Evolutionary conservation across 2,797 vertebrate genomes (phyloP).

Genomic region (Petrocephalus schoutedeni): DNA sequence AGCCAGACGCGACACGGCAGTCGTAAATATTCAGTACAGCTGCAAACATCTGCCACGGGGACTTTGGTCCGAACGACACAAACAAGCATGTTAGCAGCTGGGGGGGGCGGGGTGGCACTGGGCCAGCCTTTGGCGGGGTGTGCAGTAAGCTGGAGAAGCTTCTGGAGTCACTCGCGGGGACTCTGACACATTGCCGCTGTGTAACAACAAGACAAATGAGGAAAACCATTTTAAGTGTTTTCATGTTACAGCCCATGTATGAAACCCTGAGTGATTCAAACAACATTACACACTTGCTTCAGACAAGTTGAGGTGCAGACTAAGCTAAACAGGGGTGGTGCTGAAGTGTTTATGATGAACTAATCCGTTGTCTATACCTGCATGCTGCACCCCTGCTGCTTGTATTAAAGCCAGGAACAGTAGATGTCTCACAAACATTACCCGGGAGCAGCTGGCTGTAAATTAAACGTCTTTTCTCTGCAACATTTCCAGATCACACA

Average conservation of each 20-base stretch:
- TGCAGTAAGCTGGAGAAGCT: not conserved
- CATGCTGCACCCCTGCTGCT: not conserved
- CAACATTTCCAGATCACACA: not conserved
- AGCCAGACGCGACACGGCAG: slow-evolving; percentile 40
- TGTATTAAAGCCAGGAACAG: not conserved
- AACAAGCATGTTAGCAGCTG: slow-evolving; percentile 47
- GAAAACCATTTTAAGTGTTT: not conserved
- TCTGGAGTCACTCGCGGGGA: not conserved
- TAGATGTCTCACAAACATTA: not conserved
- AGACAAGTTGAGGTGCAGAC: not conserved
- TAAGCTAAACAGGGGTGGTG: not conserved
- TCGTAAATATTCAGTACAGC: slow-evolving; percentile 40
- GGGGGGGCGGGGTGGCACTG: not conserved
- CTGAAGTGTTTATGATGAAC: not conserved
- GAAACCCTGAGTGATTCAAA: not conserved
- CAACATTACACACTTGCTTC: not conserved
- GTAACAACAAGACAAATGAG: not conserved
- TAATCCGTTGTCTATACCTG: not conserved
- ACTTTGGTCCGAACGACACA: slow-evolving; percentile 23
- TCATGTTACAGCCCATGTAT: not conserved
- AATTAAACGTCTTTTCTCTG: not conserved
- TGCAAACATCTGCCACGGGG: slow-evolving; percentile 52
- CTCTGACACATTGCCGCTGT: not conserved
- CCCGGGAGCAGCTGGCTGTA: not conserved
- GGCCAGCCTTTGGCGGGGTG: not conserved